These are phyloP conservation scores for Novumbra hubbsi DNA, from an alignment of 2,797 vertebrate species.

Conservation along the genomic window DNA sequence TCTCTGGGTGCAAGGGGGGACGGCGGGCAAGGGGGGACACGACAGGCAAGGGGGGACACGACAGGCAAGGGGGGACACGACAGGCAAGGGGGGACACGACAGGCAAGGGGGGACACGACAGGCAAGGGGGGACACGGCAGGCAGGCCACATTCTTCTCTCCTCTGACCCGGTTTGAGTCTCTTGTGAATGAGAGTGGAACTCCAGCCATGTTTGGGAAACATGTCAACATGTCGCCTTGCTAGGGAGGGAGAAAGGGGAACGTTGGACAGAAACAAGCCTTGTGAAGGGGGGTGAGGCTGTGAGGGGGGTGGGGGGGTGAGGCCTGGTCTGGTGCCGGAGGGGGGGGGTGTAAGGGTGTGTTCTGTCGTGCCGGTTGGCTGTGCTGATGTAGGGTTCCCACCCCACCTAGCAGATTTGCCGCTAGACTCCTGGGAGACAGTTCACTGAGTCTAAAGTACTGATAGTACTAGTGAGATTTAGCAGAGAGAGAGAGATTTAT, in stretches of 20 bases:
- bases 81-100: conserved; percentile 5
- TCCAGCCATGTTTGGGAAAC: not conserved
- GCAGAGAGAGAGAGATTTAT: not conserved
- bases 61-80: too few species aligned
- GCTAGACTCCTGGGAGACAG: not conserved
- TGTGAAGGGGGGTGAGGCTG: not conserved
- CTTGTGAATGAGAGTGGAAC: not conserved
- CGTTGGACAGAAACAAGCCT: not conserved
- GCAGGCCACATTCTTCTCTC: not conserved
- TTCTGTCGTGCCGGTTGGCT: not conserved
- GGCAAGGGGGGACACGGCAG: too few species aligned
- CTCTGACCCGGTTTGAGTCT: not conserved
- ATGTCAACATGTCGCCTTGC: not conserved
- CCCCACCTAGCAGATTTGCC: not conserved
- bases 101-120: too few species aligned
- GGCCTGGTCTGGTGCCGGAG: not conserved
- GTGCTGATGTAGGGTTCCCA: conserved; percentile 1
- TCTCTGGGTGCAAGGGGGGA: conserved; percentile 30
- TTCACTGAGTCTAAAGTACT: not conserved
- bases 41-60: too few species aligned
- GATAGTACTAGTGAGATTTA: not conserved
- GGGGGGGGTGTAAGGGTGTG: not conserved
- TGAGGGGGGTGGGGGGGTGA: not conserved
- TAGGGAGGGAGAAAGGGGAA: conserved; percentile 2
- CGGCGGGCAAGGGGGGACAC: not conserved